Percentiles rank a stretch among this genome's conserved stretches.
Evolutionary conservation across 2,888 invertebrate species (phyloP).

Genomic region (Chrysolina haemoptera): DNA sequence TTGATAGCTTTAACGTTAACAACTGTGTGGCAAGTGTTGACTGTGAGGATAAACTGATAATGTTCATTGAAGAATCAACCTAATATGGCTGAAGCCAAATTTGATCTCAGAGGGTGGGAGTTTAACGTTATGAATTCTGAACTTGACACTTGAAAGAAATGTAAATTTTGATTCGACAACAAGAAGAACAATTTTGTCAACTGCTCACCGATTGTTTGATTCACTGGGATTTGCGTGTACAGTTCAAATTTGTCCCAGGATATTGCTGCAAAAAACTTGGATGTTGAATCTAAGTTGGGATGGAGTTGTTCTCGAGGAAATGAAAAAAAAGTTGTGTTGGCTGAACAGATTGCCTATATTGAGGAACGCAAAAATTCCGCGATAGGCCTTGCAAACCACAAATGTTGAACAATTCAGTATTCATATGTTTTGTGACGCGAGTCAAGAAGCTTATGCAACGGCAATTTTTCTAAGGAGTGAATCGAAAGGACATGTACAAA

Average conservation of each 20-base stretch:
- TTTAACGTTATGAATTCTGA: no score
- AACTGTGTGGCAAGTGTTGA: neutral
- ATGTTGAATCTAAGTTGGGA: neutral
- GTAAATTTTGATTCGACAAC: neutral
- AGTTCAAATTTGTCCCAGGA: neutral
- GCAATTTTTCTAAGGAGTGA: no score
- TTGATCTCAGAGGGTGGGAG: no score
- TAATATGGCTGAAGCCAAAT: neutral
- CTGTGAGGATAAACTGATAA: neutral
- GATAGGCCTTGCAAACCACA: no score
- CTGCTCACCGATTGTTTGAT: neutral
- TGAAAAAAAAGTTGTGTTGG: neutral
- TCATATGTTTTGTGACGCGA: no score
- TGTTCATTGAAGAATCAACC: neutral
- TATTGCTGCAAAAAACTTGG: neutral
- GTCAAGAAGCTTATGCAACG: no score
- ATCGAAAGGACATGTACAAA: no score
- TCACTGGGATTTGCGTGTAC: neutral
- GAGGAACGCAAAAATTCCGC: no score
- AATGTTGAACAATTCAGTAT: no score
- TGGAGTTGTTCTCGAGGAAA: neutral
- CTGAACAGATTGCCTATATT: no score
- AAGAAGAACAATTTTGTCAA: neutral
- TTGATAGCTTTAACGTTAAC: no score
- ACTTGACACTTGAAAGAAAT: no score